A percentile compares a stretch with the other conserved stretches of the same genome.
Evolutionary conservation across 2,113 vertebrate species (phyloP).

Genomic region (Bos taurus): ARS-UCD2.0 NC_037348.1:64041001-64041500

Average conservation of each 20-base stretch:
- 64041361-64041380: neutral
- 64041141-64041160: fast-evolving
- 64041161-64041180: neutral
- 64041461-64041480: neutral
- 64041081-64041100: neutral
- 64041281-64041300: neutral
- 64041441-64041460: neutral
- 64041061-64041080: neutral
- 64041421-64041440: neutral
- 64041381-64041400: neutral
- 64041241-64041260: neutral
- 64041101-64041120: neutral
- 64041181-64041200: neutral
- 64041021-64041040: neutral
- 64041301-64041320: neutral
- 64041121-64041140: neutral
- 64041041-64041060: neutral
- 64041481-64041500: neutral
- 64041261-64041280: neutral
- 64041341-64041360: neutral
- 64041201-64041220: neutral
- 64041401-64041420: neutral
- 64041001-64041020: neutral
- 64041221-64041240: neutral
- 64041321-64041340: fast-evolving